A percentile compares a stretch with the other conserved stretches of the same genome.
phyloP scores from a whole-genome alignment of 2,797 vertebrate genomes.

The Scomberomorus guttatus region DNA sequence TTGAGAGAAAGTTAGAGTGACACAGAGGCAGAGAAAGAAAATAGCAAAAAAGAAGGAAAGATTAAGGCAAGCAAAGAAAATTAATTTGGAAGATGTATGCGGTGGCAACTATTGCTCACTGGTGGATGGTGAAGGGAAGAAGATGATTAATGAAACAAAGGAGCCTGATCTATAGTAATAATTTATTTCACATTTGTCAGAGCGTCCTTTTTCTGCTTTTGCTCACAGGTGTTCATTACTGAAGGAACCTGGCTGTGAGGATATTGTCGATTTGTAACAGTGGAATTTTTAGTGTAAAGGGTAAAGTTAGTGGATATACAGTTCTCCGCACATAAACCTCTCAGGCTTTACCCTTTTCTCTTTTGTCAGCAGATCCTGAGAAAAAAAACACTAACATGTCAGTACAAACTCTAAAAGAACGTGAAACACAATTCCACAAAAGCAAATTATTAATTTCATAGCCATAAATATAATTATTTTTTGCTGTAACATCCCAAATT shows the following conservation, averaged over 20 bases:
- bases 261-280: conserved; percentile 29
- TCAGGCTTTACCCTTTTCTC: conserved; percentile 7
- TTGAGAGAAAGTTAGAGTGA: conserved; percentile 36
- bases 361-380: conserved; percentile 6
- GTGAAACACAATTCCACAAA: conserved; percentile 7
- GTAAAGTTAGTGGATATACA: conserved; percentile 14
- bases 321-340: conserved; percentile 27
- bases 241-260: conserved; percentile 21
- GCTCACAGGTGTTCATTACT: conserved; percentile 48
- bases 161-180: conserved; percentile 59
- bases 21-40: conserved; percentile 34
- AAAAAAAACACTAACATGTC: conserved; percentile 11
- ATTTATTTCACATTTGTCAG: conserved; percentile 65
- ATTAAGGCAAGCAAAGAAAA: conserved; percentile 59
- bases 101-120: conserved; percentile 45
- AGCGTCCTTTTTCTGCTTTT: conserved; percentile 35
- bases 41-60: conserved; percentile 27
- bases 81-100: conserved; percentile 56
- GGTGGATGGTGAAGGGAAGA: conserved; percentile 56
- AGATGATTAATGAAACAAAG: conserved; percentile 68
- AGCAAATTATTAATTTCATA: conserved; percentile 29
- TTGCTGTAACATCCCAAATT: conserved; percentile 30
- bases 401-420: conserved; percentile 10
- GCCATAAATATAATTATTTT: conserved; percentile 29
- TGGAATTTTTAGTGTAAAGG: conserved; percentile 22